Percentiles rank a stretch among this genome's conserved stretches.
Conservation (phyloP, 2,797 vertebrate species). For the Anabacerthia variegaticeps region DNA sequence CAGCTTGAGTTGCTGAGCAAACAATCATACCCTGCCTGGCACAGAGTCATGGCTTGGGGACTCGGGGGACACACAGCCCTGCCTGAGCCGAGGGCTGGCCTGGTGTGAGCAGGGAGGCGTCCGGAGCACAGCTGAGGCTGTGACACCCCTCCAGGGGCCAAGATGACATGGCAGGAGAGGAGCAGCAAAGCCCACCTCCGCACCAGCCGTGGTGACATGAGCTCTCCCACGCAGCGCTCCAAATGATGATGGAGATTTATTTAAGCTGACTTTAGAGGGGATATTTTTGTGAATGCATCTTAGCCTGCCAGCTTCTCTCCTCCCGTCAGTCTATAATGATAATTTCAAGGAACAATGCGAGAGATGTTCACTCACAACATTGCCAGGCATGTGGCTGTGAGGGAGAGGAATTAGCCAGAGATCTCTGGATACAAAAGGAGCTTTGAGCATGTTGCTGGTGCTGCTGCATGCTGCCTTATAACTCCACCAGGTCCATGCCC, state of each 20-base stretch:
- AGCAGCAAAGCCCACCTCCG: not conserved
- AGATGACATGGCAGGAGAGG: not conserved
- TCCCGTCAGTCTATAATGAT: not conserved
- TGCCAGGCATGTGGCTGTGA: not conserved
- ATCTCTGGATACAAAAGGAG: not conserved
- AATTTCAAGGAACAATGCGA: conserved; percentile 31
- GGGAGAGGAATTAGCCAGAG: not conserved
- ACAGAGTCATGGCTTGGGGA: fast-evolving
- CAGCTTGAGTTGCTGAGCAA: not conserved
- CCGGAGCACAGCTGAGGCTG: not conserved
- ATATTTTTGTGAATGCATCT: conserved; percentile 12
- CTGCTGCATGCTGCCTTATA: not conserved
- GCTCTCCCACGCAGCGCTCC: not conserved
- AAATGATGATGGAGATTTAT: conserved; percentile 31
- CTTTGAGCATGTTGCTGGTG: not conserved
- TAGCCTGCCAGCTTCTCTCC: conserved; percentile 18
- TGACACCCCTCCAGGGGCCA: not conserved
- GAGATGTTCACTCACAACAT: not conserved
- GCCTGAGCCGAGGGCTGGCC: not conserved
- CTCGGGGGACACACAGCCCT: not conserved
- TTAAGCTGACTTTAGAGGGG: conserved; percentile 30
- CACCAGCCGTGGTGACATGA: not conserved
- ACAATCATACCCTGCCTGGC: not conserved
- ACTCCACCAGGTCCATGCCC: not conserved
- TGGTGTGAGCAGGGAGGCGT: not conserved